Percentiles rank a stretch among this genome's conserved stretches.
Conservation (phyloP, 2,113 vertebrate species). For the Myotis lucifugus region DNA sequence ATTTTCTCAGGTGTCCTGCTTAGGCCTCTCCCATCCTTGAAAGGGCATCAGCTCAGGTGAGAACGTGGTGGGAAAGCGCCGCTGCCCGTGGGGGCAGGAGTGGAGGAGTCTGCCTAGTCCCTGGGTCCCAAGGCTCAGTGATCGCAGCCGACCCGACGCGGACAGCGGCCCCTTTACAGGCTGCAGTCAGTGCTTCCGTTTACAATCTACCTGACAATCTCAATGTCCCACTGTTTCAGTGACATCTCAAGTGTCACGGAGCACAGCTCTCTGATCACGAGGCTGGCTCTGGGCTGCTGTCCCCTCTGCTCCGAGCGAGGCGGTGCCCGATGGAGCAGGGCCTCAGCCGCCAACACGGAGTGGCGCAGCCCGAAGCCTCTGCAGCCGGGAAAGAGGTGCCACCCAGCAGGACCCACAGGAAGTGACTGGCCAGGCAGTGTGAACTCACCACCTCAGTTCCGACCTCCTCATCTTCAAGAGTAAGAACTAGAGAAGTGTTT, state of each 20-base stretch:
- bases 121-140: background rate
- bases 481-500: background rate
- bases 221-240: background rate
- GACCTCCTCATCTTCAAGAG: background rate
- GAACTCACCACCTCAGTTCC: background rate
- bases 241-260: background rate
- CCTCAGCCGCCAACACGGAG: background rate
- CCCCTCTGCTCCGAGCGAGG: background rate
- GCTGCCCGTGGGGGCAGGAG: background rate
- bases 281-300: background rate
- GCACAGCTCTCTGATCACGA: background rate
- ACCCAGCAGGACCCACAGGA: background rate
- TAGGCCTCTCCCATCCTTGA: background rate
- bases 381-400: background rate
- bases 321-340: background rate
- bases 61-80: background rate
- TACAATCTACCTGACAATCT: background rate
- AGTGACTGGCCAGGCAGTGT: accelerated
- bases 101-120: background rate
- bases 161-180: background rate
- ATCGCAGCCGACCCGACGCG: background rate
- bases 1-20: background rate
- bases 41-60: background rate
- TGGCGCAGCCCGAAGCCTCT: background rate
- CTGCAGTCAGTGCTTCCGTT: background rate